Conservation (phyloP, 2,888 invertebrate genomes). For the Timema podura region DNA sequence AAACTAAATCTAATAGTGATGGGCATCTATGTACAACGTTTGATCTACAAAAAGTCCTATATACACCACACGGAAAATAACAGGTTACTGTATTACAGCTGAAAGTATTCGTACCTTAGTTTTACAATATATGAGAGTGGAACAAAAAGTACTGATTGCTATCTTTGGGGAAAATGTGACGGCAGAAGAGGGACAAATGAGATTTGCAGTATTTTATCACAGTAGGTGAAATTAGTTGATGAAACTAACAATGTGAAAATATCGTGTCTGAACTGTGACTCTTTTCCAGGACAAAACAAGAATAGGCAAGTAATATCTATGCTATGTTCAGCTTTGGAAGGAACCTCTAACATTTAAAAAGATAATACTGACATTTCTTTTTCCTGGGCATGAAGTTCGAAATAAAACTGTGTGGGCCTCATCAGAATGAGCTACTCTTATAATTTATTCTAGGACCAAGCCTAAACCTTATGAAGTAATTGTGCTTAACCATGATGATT, state of each 20-base stretch:
- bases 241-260: background rate
- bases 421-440: constrained; percentile 35
- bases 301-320: constrained; percentile 9
- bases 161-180: constrained; percentile 9
- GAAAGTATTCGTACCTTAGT: constrained; percentile 10
- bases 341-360: background rate
- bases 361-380: constrained; percentile 4
- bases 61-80: constrained; percentile 11
- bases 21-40: constrained; percentile 8
- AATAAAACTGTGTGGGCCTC: constrained; percentile 35
- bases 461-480: constrained; percentile 24
- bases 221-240: background rate
- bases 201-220: constrained; percentile 14
- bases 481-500: constrained; percentile 4
- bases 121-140: constrained; percentile 13
- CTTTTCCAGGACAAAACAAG: constrained; percentile 10
- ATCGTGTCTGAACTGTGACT: constrained; percentile 3
- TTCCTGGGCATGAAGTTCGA: constrained; percentile 26
- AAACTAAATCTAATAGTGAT: constrained; percentile 3
- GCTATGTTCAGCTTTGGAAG: background rate
- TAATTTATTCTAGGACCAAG: constrained; percentile 31
- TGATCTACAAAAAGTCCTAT: constrained; percentile 9
- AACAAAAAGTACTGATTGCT: constrained; percentile 1
- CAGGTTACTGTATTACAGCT: constrained; percentile 3
- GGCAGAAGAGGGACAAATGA: constrained; percentile 4